These are phyloP conservation scores for Cephalopterus ornatus DNA, from an alignment of 2,113 vertebrate genomes.

Conservation along the genomic window DNA sequence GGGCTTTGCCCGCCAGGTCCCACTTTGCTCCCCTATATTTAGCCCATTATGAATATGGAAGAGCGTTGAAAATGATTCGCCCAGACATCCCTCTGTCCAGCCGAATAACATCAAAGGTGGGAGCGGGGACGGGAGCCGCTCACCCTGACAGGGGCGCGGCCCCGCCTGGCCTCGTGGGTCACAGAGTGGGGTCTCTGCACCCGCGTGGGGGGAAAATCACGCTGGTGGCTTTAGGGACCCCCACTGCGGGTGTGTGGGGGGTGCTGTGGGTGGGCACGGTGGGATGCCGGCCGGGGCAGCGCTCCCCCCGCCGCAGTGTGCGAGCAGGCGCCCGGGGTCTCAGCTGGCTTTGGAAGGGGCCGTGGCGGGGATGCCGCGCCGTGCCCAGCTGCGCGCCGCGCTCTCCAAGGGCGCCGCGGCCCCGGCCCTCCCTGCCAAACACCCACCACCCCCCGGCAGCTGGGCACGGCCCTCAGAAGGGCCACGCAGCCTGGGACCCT, in stretches of 20 bases:
- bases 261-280: fast-evolving
- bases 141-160: conserved; percentile 60
- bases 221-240: not conserved
- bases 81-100: conserved; percentile 83
- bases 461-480: not conserved
- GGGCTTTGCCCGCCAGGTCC: conserved; percentile 72
- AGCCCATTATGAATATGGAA: conserved; percentile 88
- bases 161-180: not conserved
- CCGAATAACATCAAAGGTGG: conserved; percentile 86
- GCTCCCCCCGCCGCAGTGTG: fast-evolving
- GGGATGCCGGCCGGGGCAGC: not conserved
- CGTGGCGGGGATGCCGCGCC: fast-evolving
- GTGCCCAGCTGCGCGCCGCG: not conserved
- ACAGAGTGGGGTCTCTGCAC: not conserved
- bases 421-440: not conserved
- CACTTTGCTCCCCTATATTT: conserved; percentile 80
- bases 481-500: fast-evolving
- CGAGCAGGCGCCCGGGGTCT: not conserved
- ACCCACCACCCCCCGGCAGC: fast-evolving
- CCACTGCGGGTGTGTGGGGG: fast-evolving
- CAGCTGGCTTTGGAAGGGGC: conserved; percentile 5
- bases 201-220: fast-evolving
- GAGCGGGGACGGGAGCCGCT: conserved; percentile 64
- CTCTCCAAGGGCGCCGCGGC: not conserved
- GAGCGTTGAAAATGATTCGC: conserved; percentile 85